Base-by-base conservation (phyloP, 2,888 invertebrate genomes). In the Tillus elongatus region DNA sequence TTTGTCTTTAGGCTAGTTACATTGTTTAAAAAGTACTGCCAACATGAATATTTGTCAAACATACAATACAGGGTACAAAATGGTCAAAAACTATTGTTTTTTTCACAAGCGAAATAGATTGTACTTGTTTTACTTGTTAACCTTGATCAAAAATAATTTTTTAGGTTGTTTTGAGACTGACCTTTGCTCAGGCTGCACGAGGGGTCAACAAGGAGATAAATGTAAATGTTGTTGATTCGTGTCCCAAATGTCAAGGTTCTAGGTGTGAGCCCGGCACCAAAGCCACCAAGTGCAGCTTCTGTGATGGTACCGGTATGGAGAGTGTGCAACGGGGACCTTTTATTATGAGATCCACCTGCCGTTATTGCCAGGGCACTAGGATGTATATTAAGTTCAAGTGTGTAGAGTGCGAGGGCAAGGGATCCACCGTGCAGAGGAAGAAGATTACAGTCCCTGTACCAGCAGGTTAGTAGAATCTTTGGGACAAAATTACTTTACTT, bases 291-390 rank as follows among this genome's bases (percentile, higher is more conserved):
- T 99, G 98, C 61, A 81, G 81, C 2, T 84, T 85, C 58, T 99
- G 98, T 62, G 90, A 93, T 67, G 98, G 98, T 4, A 87, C 90
- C 2, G 98, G 98, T 38, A 91, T 93, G 83, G 90, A 92, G 66
- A 88, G 89, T 6, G 80, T 90, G 47, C 58, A 63, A 2, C 57
- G 62, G 64, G 96, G 96, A 15, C 95, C 95, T 35, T 97, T 96
- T 67, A 83, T 96, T 14, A 96, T 97, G 95, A 74, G 93, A 36
- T 88, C 91, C 2, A 93, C 96, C 0, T 97, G 96, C 61, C 74
- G 95, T 24, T 82, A 85, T 50, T 95, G 93, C 57, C 82, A 85
- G 53, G 95, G 95, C 1, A 57, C 82, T 0, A 75, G 89, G 38
- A 79, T 87, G 69, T 77, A 82, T 49, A 95, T 97, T 41, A 89